phyloP scores from a whole-genome alignment of 2,797 vertebrate species.

The Liparis tanakae region DNA sequence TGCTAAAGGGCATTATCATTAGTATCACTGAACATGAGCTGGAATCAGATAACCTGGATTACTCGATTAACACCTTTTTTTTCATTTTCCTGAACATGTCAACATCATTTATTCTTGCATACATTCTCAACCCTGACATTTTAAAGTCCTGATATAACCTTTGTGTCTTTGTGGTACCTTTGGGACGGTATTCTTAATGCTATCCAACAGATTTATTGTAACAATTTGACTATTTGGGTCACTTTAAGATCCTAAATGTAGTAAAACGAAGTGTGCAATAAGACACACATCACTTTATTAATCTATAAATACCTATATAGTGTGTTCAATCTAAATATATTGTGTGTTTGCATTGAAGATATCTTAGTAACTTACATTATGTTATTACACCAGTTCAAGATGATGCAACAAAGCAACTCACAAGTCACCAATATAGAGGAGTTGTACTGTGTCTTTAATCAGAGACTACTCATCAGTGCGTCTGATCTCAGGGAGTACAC shows the following conservation, averaged over 20 bases:
- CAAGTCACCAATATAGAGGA: neutral
- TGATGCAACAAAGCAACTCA: neutral
- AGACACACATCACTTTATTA: neutral
- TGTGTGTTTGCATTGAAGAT: neutral
- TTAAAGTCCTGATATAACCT: neutral
- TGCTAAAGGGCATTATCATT: conserved; percentile 21
- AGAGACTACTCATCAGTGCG: neutral
- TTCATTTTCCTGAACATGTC: neutral
- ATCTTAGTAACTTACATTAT: neutral
- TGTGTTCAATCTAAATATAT: neutral
- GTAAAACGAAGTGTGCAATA: neutral
- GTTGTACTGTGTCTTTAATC: neutral
- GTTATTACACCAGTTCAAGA: neutral
- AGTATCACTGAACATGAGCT: neutral
- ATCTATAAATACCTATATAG: neutral
- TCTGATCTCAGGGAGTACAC: neutral
- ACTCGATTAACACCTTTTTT: neutral
- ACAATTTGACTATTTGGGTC: neutral
- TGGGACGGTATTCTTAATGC: neutral
- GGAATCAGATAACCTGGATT: conserved; percentile 16
- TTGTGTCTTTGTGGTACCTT: neutral
- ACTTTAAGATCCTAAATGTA: neutral
- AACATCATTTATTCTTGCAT: neutral
- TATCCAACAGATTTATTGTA: neutral
- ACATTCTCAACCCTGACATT: neutral